Base-by-base conservation (phyloP, 2,888 invertebrate species). In the Diaperis boleti region DNA sequence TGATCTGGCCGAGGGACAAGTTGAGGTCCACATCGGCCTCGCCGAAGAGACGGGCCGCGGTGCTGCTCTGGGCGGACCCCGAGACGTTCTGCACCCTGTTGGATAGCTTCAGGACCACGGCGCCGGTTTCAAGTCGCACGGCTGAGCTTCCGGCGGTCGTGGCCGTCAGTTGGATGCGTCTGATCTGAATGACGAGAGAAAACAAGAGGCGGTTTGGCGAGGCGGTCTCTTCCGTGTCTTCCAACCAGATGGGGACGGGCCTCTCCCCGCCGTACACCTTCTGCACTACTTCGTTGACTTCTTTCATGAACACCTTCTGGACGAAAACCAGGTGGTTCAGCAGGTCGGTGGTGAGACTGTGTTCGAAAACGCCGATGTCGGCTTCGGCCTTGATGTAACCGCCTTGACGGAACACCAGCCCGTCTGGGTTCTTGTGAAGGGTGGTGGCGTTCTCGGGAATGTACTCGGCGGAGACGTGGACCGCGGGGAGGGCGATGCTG, bases 251-350 rank as follows among this genome's bases (percentile, higher is more conserved):
- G 0, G 95, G 94, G 1, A 96, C 95, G 0, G 96, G 96, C 73
- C 95, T 92, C 79, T 98, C 97, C 0, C 94, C 94, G 0, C 97
- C 97, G 64, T 97, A 97, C 26, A 98, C 96, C 81, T 98, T 98
- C 79, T 98, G 96, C 0, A 98, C 90, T 1, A 98, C 95, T 81
- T 98, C 98, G 80, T 98, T 98, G 6, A 98, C 94, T 84, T 99
- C 98, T 86, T 95, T 95, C 94, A 97, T 96, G 77, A 98, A 98
- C 0, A 98, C 98, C 83, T 98, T 98, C 83, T 98, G 98, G 37
- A 98, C 98, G 82, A 99, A 98, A 3, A 99, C 96, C 59, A 99
- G 86, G 81, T 99, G 98, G 83, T 99, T 99, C 29, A 99, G 87
- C 55, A 98, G 85, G 83, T 99, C 98, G 0, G 99, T 99, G 11